A percentile compares a stretch with the other conserved stretches of the same genome.
Evolutionary conservation across 2,797 vertebrate species (phyloP).

Genomic region (Rousettus madagascariensis): DNA sequence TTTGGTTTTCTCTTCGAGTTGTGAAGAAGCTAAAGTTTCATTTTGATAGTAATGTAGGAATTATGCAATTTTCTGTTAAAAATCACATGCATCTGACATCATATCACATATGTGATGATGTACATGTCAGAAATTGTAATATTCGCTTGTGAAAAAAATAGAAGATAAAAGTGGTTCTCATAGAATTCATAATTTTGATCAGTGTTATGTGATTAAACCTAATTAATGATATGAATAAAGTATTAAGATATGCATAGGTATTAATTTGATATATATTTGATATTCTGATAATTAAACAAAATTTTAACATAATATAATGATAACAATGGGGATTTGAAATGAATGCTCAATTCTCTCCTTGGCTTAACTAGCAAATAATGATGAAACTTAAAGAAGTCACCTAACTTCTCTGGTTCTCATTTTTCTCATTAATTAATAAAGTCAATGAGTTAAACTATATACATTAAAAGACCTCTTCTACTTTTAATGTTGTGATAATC

Average conservation of each 20-base stretch:
- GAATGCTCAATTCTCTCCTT: background rate
- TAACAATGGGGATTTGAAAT: background rate
- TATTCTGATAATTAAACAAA: background rate
- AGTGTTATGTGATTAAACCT: background rate
- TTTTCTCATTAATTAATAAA: background rate
- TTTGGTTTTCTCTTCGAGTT: background rate
- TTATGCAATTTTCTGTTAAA: background rate
- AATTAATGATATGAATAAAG: background rate
- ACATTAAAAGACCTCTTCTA: background rate
- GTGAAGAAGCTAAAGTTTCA: background rate
- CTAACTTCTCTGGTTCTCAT: background rate
- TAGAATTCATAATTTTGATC: background rate
- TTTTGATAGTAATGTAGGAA: background rate
- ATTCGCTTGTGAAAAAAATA: background rate
- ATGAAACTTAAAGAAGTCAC: background rate
- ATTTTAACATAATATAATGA: background rate
- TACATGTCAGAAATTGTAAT: background rate
- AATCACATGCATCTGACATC: background rate
- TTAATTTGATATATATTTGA: background rate
- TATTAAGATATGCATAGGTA: background rate
- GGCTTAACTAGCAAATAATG: background rate
- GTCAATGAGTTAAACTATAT: background rate
- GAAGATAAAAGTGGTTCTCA: background rate
- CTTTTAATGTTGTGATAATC: background rate
- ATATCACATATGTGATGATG: background rate